Conservation (phyloP, 2,113 vertebrate species). For the Poeciliopsis occidentalis region DNA sequence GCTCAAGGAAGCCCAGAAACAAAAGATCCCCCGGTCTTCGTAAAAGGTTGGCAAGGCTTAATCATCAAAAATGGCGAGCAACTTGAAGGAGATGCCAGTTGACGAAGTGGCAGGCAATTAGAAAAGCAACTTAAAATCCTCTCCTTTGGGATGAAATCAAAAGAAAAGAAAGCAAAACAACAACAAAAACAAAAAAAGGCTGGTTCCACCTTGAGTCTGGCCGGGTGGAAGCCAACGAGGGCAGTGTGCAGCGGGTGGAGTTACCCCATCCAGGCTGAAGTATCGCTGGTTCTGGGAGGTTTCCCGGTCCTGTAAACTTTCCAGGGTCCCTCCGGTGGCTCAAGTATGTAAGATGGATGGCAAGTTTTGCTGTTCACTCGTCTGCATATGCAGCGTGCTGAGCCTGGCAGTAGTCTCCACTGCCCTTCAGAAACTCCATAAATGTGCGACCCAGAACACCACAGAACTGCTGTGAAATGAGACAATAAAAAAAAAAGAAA, state of each 20-base stretch:
- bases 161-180: slow-evolving; percentile 74
- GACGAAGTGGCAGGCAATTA: slow-evolving; percentile 39
- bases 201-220: slow-evolving; percentile 91
- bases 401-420: slow-evolving; percentile 99
- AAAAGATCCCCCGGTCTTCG: slow-evolving; percentile 75
- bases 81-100: slow-evolving; percentile 21
- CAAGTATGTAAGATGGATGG: slow-evolving; percentile 85
- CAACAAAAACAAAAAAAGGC: slow-evolving; percentile 85
- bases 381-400: slow-evolving; percentile 99
- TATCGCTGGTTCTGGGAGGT: slow-evolving; percentile 85
- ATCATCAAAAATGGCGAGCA: slow-evolving; percentile 16
- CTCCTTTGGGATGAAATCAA: slow-evolving; percentile 58
- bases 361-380: slow-evolving; percentile 95
- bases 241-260: slow-evolving; percentile 91
- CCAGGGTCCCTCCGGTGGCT: slow-evolving; percentile 81
- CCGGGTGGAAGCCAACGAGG: slow-evolving; percentile 93
- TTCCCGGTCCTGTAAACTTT: slow-evolving; percentile 81
- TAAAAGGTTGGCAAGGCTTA: slow-evolving; percentile 60
- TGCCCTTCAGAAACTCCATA: slow-evolving; percentile 99
- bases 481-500: slow-evolving; percentile 32
- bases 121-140: slow-evolving; percentile 53
- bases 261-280: slow-evolving; percentile 98
- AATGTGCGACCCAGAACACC: slow-evolving; percentile 99
- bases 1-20: slow-evolving; percentile 37
- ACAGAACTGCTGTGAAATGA: slow-evolving; percentile 95